phyloP scores from a whole-genome alignment of 2,113 vertebrate species.

The Caretta caretta region DNA sequence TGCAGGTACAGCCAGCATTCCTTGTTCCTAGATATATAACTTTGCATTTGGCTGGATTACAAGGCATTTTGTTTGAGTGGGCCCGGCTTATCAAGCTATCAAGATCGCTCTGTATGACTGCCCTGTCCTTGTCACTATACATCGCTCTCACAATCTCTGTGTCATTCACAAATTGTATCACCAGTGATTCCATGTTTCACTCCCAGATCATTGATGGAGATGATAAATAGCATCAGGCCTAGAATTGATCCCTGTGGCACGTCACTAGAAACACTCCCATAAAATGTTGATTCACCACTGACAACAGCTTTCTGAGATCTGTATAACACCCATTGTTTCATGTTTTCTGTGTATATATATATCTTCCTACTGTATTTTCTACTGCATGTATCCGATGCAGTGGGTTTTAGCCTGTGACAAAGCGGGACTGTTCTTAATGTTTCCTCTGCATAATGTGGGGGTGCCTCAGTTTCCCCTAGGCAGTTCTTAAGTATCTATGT shows the following conservation, averaged over 20 bases:
- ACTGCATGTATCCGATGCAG: too few relatives aligned
- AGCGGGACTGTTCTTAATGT: too few relatives aligned
- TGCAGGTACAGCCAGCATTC: background rate
- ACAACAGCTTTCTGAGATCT: background rate
- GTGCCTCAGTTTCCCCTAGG: too few relatives aligned
- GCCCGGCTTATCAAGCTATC: background rate
- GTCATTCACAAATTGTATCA: accelerated
- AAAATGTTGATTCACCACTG: accelerated
- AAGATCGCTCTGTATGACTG: background rate
- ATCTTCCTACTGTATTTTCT: too few relatives aligned
- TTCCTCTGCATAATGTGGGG: too few relatives aligned
- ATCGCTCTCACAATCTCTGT: accelerated
- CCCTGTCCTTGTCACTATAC: too few relatives aligned
- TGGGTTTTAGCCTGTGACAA: too few relatives aligned
- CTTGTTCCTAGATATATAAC: background rate
- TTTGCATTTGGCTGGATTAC: background rate
- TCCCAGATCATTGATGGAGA: accelerated
- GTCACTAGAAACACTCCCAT: accelerated
- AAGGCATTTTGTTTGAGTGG: background rate
- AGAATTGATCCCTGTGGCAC: background rate
- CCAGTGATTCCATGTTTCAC: background rate
- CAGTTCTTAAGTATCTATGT: too few relatives aligned
- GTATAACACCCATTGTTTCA: too few relatives aligned
- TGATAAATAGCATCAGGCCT: background rate
- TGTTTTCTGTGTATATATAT: too few relatives aligned